phyloP scores from a whole-genome alignment of 2,888 invertebrate genomes.

The Bugula neritina region DNA sequence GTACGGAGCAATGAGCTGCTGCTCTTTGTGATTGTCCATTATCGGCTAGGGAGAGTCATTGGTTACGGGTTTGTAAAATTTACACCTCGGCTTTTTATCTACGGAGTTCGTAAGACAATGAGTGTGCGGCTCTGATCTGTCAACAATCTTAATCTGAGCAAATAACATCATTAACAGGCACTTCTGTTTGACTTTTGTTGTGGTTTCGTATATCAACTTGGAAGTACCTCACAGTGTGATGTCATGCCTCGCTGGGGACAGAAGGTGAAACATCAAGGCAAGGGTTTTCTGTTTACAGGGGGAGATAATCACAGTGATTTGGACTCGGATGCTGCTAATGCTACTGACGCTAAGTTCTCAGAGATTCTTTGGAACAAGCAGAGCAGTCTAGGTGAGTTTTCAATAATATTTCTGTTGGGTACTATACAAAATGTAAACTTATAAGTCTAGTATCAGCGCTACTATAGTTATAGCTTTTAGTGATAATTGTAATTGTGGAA shows the following conservation, averaged over 20 bases:
- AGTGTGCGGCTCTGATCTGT: neutral
- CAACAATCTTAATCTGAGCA: neutral
- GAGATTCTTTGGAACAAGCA: conserved; percentile 41
- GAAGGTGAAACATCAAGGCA: conserved; percentile 12
- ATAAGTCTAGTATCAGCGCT: too few species aligned
- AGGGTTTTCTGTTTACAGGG: conserved; percentile 16
- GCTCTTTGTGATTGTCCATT: conserved; percentile 3
- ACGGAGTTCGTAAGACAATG: neutral
- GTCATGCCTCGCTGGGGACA: conserved; percentile 14
- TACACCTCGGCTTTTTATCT: neutral
- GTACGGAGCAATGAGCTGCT: neutral
- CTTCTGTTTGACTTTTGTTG: neutral
- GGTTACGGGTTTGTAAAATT: neutral
- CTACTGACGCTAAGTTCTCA: conserved; percentile 42
- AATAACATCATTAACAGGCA: neutral
- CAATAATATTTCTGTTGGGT: too few species aligned
- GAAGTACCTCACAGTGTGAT: neutral
- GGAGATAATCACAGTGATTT: conserved; percentile 32
- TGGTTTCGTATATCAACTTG: neutral
- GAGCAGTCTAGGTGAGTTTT: conserved; percentile 33
- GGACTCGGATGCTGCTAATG: conserved; percentile 37
- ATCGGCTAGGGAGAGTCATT: conserved; percentile 8
- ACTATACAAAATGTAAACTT: too few species aligned
- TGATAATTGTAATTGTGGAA: too few species aligned
- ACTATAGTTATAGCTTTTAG: too few species aligned